Conservation (phyloP, 2,888 invertebrate genomes). For the Drosophila picticornis region DNA sequence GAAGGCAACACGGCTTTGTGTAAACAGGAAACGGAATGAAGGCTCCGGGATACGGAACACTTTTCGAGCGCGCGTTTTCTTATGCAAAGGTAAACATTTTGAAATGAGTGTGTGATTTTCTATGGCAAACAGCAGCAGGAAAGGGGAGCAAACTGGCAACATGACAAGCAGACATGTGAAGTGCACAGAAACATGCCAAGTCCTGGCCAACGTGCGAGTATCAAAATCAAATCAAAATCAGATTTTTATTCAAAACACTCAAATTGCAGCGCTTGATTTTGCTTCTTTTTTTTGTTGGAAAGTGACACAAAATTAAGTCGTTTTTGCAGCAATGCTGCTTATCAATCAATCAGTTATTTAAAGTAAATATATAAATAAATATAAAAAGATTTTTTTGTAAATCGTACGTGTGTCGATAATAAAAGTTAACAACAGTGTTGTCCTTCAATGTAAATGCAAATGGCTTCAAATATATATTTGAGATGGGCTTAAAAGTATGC, state of each 20-base stretch:
- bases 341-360: too few species aligned
- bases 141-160: slow-evolving; percentile 34
- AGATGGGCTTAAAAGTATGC: slow-evolving; percentile 12
- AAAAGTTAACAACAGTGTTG: not conserved
- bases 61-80: slow-evolving; percentile 46
- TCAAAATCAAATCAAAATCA: slow-evolving; percentile 39
- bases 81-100: slow-evolving; percentile 72
- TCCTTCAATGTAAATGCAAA: not conserved
- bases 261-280: slow-evolving; percentile 4
- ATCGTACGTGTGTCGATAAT: not conserved
- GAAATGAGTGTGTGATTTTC: slow-evolving; percentile 78
- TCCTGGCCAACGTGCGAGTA: slow-evolving; percentile 37
- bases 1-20: slow-evolving; percentile 38
- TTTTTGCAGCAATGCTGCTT: not conserved
- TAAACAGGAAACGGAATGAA: slow-evolving; percentile 74
- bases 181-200: slow-evolving; percentile 34
- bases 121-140: slow-evolving; percentile 60
- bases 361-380: not conserved
- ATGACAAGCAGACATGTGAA: slow-evolving; percentile 45
- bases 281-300: slow-evolving; percentile 15
- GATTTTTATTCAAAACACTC: slow-evolving; percentile 53
- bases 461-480: too few species aligned
- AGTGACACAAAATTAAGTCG: slow-evolving; percentile 41
- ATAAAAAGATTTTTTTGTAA: not conserved
- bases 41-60: slow-evolving; percentile 56